phyloP scores from a whole-genome alignment of 2,113 vertebrate species.

The Hucho hucho region DNA sequence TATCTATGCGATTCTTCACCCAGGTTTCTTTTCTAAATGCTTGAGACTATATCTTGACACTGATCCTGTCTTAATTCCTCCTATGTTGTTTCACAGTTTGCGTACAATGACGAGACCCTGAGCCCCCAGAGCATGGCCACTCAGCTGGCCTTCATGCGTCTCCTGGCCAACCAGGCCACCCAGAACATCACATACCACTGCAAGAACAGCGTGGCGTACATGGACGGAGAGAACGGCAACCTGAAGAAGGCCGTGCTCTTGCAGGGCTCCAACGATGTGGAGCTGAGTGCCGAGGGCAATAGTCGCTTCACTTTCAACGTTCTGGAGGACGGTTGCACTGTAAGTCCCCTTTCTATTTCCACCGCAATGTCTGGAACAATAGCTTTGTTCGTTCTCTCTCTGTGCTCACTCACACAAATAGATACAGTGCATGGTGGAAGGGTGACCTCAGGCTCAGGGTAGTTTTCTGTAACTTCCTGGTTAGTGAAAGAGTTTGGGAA shows the following conservation, averaged over 20 bases:
- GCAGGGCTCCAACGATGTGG: constrained; percentile 96
- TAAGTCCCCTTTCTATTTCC: constrained; percentile 71
- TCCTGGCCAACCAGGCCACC: constrained; percentile 93
- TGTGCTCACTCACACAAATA: background rate
- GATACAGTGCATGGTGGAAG: background rate
- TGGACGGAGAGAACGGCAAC: constrained; percentile 90
- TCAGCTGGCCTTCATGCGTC: constrained; percentile 97
- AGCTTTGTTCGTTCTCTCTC: background rate
- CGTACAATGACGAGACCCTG: constrained; percentile 90
- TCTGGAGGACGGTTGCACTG: constrained; percentile 95
- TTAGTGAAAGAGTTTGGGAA: too few species aligned
- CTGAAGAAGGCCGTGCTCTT: constrained; percentile 92
- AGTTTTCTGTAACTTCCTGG: too few species aligned
- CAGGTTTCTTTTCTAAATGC: background rate
- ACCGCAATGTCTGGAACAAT: background rate
- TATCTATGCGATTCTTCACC: background rate
- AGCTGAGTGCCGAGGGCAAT: constrained; percentile 96
- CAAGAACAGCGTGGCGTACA: constrained; percentile 98
- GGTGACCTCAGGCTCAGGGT: too few species aligned
- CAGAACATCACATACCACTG: constrained; percentile 99
- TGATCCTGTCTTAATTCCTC: background rate
- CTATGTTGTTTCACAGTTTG: constrained; percentile 76
- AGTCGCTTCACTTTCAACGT: constrained; percentile 97
- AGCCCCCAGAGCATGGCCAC: constrained; percentile 96
- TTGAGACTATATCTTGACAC: background rate